phyloP scores from a whole-genome alignment of 2,113 vertebrate genomes.

The Chitala chitala region DNA sequence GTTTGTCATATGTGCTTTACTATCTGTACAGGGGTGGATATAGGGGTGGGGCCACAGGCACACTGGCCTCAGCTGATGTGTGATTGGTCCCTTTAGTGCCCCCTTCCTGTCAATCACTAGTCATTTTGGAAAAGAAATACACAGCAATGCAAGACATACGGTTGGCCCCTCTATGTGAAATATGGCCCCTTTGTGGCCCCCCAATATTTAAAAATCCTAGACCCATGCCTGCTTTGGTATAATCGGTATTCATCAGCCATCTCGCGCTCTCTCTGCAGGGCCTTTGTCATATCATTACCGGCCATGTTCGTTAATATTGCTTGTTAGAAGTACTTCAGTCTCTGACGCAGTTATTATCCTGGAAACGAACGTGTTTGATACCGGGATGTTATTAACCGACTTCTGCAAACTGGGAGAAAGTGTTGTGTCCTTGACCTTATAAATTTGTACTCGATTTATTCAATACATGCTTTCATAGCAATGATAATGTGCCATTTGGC shows the following conservation, averaged over 20 bases:
- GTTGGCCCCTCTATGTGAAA: neutral
- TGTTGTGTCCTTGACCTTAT: constrained; percentile 49
- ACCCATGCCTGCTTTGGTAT: neutral
- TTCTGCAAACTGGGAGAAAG: constrained; percentile 20
- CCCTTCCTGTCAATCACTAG: no score
- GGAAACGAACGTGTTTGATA: constrained; percentile 24
- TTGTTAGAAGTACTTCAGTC: constrained; percentile 36
- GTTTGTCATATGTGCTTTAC: no score
- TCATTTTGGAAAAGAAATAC: no score
- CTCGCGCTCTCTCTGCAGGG: constrained; percentile 13
- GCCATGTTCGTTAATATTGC: constrained; percentile 34
- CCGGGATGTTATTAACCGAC: constrained; percentile 23
- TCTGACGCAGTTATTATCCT: constrained; percentile 37
- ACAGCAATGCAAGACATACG: no score
- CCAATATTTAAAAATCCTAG: no score
- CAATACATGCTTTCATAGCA: neutral
- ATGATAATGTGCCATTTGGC: constrained; percentile 29
- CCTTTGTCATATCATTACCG: constrained; percentile 40
- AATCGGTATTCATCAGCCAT: constrained; percentile 31
- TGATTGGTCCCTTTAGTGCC: no score
- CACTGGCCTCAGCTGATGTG: no score
- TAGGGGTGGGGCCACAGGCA: no score
- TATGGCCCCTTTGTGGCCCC: neutral
- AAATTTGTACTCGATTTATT: neutral
- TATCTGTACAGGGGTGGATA: no score